Conservation (phyloP, 2,888 invertebrate genomes). For the Celastrina argiolus region DNA sequence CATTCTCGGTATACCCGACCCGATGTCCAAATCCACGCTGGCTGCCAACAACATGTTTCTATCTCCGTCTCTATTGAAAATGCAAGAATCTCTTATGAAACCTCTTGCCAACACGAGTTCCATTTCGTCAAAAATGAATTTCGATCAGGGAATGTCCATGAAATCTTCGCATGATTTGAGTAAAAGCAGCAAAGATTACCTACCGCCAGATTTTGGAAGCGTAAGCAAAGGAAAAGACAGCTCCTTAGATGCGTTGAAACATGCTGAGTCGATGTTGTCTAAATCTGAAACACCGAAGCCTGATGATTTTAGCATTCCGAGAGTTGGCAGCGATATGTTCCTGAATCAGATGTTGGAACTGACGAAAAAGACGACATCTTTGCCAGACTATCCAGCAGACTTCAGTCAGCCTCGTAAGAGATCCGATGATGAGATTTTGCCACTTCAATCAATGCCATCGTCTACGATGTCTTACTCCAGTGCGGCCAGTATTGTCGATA, state of each 20-base stretch:
- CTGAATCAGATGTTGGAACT: conserved; percentile 74
- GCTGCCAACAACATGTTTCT: conserved; percentile 89
- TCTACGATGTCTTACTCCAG: conserved; percentile 67
- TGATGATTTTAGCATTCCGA: conserved; percentile 71
- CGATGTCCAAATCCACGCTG: conserved; percentile 85
- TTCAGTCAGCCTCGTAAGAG: conserved; percentile 79
- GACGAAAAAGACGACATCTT: conserved; percentile 69
- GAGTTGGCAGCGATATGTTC: conserved; percentile 68
- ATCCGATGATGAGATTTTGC: conserved; percentile 62
- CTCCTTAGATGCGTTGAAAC: conserved; percentile 59
- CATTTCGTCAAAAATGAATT: conserved; percentile 63
- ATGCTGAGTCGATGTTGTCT: conserved; percentile 63
- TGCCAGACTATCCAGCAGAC: conserved; percentile 70
- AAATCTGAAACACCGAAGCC: conserved; percentile 71
- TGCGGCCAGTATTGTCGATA: conserved; percentile 60
- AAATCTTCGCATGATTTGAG: conserved; percentile 67
- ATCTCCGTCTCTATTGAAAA: conserved; percentile 84
- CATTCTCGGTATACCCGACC: conserved; percentile 83
- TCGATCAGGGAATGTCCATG: conserved; percentile 65
- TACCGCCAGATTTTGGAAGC: conserved; percentile 76
- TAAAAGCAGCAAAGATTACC: conserved; percentile 67
- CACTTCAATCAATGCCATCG: conserved; percentile 60
- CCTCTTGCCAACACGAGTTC: conserved; percentile 79
- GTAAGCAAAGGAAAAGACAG: conserved; percentile 73
- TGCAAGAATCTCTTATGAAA: conserved; percentile 81